Evolutionary conservation across 1,140 invertebrate species (phyloP).

Genomic region (Heterodera carotae): DNA sequence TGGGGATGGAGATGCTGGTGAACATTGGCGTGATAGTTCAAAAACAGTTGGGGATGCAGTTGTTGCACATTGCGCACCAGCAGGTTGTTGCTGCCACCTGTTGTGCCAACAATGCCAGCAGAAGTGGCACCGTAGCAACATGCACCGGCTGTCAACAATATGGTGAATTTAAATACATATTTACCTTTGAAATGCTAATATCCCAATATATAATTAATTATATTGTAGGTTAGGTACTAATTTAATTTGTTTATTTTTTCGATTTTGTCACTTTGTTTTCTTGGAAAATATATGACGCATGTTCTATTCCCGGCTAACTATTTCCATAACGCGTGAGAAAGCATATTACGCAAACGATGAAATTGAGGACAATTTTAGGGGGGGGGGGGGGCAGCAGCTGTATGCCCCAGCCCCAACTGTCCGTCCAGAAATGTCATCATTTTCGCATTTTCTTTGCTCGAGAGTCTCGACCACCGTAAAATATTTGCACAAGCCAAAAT

Average conservation of each 20-base stretch:
- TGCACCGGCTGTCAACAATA: neutral
- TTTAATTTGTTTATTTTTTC: no score
- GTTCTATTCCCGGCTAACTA: neutral
- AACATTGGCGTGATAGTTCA: neutral
- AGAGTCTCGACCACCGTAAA: neutral
- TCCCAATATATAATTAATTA: no score
- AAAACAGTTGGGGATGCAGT: neutral
- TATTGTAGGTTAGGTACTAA: no score
- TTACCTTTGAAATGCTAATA: no score
- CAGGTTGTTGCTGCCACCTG: slow-evolving; percentile 3
- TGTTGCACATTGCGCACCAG: slow-evolving; percentile 3
- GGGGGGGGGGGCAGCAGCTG: no score
- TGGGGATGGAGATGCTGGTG: slow-evolving; percentile 14
- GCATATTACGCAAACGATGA: neutral
- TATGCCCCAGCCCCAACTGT: neutral
- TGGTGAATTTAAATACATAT: neutral
- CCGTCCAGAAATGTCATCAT: neutral
- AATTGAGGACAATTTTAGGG: no score
- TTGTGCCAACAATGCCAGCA: slow-evolving; percentile 10
- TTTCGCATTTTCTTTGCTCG: neutral
- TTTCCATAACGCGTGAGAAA: neutral
- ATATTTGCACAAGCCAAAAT: neutral
- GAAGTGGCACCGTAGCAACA: slow-evolving; percentile 9
- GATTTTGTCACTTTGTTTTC: no score
- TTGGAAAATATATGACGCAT: no score